phyloP scores from a whole-genome alignment of 2,888 invertebrate species.

The Microctonus brassicae region DNA sequence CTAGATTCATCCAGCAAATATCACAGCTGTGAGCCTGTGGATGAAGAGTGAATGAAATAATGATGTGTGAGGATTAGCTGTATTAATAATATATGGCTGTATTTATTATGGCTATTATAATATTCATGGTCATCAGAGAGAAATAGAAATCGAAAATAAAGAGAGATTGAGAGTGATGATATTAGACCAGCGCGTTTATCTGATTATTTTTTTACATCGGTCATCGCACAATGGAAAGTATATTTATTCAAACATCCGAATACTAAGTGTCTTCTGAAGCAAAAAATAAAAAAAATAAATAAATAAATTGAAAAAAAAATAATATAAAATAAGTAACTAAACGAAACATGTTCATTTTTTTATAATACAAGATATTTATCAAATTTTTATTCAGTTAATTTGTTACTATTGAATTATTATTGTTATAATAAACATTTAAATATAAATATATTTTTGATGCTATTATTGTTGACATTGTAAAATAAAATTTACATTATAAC shows the following conservation, averaged over 20 bases:
- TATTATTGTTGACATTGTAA: not conserved
- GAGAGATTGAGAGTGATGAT: not conserved
- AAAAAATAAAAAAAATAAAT: conserved; percentile 11
- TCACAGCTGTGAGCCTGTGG: conserved; percentile 82
- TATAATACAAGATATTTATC: conserved; percentile 8
- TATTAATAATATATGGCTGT: not conserved
- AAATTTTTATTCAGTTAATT: conserved; percentile 31
- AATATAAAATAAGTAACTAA: too few relatives aligned
- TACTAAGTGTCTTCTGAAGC: conserved; percentile 5
- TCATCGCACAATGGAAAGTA: conserved; percentile 24
- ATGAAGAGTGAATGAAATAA: conserved; percentile 71
- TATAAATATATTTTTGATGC: conserved; percentile 20
- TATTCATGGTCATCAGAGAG: not conserved
- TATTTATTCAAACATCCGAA: conserved; percentile 40
- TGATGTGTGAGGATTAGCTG: not conserved
- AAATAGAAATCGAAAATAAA: not conserved
- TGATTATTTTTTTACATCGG: conserved; percentile 26
- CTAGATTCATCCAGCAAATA: conserved; percentile 82
- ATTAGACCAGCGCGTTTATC: conserved; percentile 19
- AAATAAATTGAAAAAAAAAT: conserved; percentile 2
- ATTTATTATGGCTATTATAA: not conserved
- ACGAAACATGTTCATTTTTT: not conserved
- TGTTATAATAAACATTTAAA: conserved; percentile 51
- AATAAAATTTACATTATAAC: not conserved
- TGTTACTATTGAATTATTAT: conserved; percentile 45